Evolutionary conservation across 1,140 invertebrate species (phyloP), one percentile per base, ranked within the genome.

Genomic region (Parasteatoda tepidariorum): DNA sequence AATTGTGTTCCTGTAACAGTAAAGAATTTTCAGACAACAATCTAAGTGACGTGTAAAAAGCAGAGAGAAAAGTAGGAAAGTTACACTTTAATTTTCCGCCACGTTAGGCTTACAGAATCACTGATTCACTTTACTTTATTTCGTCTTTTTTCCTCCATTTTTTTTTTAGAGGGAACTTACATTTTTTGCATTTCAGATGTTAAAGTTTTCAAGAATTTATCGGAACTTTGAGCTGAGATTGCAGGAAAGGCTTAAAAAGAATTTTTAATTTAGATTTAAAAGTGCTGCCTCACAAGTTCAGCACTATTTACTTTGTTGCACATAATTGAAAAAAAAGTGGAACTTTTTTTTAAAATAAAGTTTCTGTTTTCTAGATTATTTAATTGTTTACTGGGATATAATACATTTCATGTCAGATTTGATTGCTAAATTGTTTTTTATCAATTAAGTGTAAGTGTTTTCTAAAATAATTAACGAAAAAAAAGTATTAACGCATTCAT

Each of bases 1-100:
- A 78, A 78, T 66, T 78, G 74, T 41, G 28, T 22, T 78, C 61
- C 61, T 38, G 74, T 57, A 31, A 24, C 33, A 62, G 73, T 75
- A 78, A 75, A 75, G 73, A 75, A 66, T 78, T 78, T 78, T 78
- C 61, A 62, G 74, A 78, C 74, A 78, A 78, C 74, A 78, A 78
- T 78, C 74, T 78, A 78, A 78, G 62, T 61, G 74, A 78, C 74
- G 74, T 78, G 74, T 78, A 78, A 78, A 78, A 78, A 78, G 74
- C 61, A 38, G 31, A 74, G 55, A 57, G 66, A 66, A 41, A 64
- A 66, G 38, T 62, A 38, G 74, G 59, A 75, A 75, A 78, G 74
- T 78, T 78, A 78, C 74, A 78, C 74, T 78, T 78, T 78, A 78
- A 78, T 78, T 78, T 78, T 78, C 74, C 74, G 74, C 61, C 61